phyloP scores from a whole-genome alignment of 1,140 invertebrate species.

The Steinernema feltiae region DNA sequence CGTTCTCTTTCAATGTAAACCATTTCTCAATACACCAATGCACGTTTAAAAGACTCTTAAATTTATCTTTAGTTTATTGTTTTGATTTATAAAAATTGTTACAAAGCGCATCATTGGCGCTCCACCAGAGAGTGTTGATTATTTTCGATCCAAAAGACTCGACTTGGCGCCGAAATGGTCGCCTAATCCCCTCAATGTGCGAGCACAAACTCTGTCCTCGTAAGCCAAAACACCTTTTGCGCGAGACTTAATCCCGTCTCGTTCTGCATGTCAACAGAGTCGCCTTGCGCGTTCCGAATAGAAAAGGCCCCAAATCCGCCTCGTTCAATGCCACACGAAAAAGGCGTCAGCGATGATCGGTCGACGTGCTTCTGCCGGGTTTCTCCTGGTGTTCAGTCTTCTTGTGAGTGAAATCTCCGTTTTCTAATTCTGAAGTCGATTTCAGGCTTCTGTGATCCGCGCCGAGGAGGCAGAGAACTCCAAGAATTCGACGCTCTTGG shows the following conservation, averaged over 20 bases:
- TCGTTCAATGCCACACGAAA: not conserved
- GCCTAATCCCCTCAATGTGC: not conserved
- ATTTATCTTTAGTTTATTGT: no score
- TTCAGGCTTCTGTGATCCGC: not conserved
- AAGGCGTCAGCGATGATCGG: not conserved
- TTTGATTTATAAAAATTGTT: no score
- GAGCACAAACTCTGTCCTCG: not conserved
- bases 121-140: no score
- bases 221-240: not conserved
- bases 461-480: not conserved
- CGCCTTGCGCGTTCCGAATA: not conserved
- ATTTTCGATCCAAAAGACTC: no score
- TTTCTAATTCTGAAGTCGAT: not conserved
- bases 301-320: not conserved
- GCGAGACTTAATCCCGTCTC: conserved; percentile 12
- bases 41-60: no score
- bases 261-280: not conserved
- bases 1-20: no score
- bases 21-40: no score
- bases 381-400: not conserved
- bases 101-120: no score
- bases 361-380: not conserved
- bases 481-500: not conserved
- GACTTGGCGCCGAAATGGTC: no score
- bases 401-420: no score